phyloP scores from a whole-genome alignment of 2,888 invertebrate genomes.

The Thymelicus sylvestris region DNA sequence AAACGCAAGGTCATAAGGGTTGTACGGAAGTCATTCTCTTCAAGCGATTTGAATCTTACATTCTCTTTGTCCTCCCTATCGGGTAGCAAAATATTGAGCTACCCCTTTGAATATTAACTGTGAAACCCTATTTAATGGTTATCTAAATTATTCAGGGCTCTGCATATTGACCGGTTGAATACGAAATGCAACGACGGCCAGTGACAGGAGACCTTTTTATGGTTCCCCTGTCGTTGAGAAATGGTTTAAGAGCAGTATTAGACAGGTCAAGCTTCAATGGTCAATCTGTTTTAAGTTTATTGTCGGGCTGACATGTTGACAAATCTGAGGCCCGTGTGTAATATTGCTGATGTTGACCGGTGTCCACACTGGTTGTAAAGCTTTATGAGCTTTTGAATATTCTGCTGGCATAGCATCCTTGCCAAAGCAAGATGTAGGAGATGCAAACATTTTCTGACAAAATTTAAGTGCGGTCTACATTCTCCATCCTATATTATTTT shows the following conservation, averaged over 20 bases:
- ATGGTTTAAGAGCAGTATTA: constrained; percentile 15
- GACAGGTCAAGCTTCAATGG: constrained; percentile 45
- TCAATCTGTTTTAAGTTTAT: constrained; percentile 38
- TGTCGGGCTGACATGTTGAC: constrained; percentile 30
- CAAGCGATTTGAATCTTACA: constrained; percentile 61
- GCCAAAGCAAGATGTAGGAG: no score
- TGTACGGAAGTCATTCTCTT: constrained; percentile 25
- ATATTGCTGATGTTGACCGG: constrained; percentile 2
- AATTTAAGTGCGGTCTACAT: no score
- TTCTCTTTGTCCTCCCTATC: constrained; percentile 66
- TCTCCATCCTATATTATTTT: no score
- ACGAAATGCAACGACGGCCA: constrained; percentile 57
- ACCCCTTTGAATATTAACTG: constrained; percentile 74
- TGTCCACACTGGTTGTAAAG: not conserved
- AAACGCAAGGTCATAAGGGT: constrained; percentile 10
- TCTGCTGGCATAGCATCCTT: no score
- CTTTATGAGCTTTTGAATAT: not conserved
- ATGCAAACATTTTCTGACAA: no score
- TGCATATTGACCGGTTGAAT: constrained; percentile 71
- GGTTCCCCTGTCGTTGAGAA: not conserved
- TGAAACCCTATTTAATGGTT: constrained; percentile 70
- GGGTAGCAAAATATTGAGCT: constrained; percentile 72
- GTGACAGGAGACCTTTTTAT: constrained; percentile 44
- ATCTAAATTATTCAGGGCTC: constrained; percentile 72
- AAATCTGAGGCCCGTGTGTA: constrained; percentile 29